Base-by-base conservation (phyloP, 2,888 invertebrate genomes). In the Ophion slaviceki region DNA sequence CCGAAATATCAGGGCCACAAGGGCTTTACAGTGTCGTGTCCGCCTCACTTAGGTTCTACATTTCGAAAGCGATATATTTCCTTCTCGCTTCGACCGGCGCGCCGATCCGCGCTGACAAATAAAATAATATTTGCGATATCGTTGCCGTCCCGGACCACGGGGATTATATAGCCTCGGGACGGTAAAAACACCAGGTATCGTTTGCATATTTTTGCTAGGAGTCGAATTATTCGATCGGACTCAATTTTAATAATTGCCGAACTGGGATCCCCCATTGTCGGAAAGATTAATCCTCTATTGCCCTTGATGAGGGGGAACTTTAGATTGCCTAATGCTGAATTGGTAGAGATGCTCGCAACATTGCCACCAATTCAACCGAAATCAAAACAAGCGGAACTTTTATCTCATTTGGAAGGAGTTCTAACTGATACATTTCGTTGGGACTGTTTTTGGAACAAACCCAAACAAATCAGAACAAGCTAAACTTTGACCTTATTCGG, bases 11-110 rank as follows among this genome's bases (percentile, higher is more conserved):
- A 47, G 75, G 81, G 81, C 86, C 83, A 82, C 84, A 77, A 74
- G 85, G 78, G 79, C 82, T 82, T 70, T 77, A 79, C 61, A 24
- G 32, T 59, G 40, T 61, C 47, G 32, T 59, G 40, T 61, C 47
- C 71, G 24, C 82, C 71, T 80, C 72, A 85, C 85, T 87, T 72
- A 86, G 80, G 68, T 85, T 71, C 79, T 66, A 47, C 53, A 40
- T 66, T 66, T 53, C 74, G 74, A 81, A 81, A 77, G 53, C 24
- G 20, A 61, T 61, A 78, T 17, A 24, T 82, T 24, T 53, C 20
- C 10, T 72, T 59, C 59, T 40, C 61, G 14, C 57, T 75, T 61
- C 24, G n/a, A 11, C 67, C 47, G 61, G 8, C 45, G 61, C 67
- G 66, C 57, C 24, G 4, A 64, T 28, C 57, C 32, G 6, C 24